These are phyloP conservation scores for Parelbella ahira DNA, from an alignment of 2,888 invertebrate genomes.

Conservation along the genomic window DNA sequence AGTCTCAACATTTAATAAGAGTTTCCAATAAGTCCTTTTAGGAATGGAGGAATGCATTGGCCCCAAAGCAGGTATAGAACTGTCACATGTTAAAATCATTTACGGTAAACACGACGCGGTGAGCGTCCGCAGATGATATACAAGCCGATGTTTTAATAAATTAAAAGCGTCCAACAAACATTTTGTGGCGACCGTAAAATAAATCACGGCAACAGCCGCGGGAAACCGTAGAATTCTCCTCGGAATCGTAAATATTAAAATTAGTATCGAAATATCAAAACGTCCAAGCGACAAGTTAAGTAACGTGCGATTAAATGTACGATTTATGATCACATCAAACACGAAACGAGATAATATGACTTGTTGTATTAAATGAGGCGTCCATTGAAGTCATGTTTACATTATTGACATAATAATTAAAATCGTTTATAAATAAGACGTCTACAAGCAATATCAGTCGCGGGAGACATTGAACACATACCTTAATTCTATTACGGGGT, in stretches of 20 bases:
- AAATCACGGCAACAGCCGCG: slow-evolving; percentile 3
- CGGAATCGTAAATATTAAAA: slow-evolving; percentile 14
- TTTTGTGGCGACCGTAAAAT: slow-evolving; percentile 3
- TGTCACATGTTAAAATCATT: too few relatives aligned
- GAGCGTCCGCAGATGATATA: slow-evolving; percentile 3
- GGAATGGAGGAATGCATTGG: too few relatives aligned
- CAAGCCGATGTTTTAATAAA: background rate
- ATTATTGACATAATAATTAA: background rate
- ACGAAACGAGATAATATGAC: background rate
- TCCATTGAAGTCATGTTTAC: background rate
- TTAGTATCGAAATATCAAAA: slow-evolving; percentile 15
- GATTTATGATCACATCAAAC: slow-evolving; percentile 14
- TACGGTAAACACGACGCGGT: background rate
- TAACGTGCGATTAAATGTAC: slow-evolving; percentile 4
- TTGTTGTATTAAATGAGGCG: background rate
- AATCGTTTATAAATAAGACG: too few relatives aligned
- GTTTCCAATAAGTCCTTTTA: too few relatives aligned
- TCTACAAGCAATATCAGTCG: too few relatives aligned
- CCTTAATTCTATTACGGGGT: too few relatives aligned
- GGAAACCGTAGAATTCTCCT: slow-evolving; percentile 14
- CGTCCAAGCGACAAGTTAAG: slow-evolving; percentile 1
- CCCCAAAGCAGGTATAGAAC: too few relatives aligned
- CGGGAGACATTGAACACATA: too few relatives aligned
- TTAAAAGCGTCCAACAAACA: slow-evolving; percentile 7
- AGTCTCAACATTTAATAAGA: too few relatives aligned